Conservation (phyloP, 2,113 vertebrate genomes). For the Chionomys nivalis region DNA sequence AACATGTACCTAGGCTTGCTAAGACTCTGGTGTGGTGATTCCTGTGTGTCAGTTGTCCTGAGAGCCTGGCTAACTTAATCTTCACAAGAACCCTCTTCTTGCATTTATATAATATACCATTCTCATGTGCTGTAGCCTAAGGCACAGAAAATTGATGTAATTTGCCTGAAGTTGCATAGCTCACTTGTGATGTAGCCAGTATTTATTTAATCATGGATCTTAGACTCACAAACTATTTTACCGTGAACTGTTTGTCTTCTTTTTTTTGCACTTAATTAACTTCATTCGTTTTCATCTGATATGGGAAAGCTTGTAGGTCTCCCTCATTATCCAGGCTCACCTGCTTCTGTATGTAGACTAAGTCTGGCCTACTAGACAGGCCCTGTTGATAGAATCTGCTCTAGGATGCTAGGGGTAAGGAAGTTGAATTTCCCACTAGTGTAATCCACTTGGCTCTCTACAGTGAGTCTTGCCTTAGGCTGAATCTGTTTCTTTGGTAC, state of each 20-base stretch:
- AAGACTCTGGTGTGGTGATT: background rate
- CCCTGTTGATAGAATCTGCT: background rate
- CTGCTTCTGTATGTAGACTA: background rate
- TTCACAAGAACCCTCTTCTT: background rate
- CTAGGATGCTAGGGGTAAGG: background rate
- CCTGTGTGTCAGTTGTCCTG: background rate
- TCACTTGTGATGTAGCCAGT: background rate
- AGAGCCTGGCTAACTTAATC: background rate
- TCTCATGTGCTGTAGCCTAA: background rate
- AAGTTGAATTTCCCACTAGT: accelerated
- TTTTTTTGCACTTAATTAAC: background rate
- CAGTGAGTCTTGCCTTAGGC: background rate
- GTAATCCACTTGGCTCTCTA: background rate
- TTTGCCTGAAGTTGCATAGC: background rate
- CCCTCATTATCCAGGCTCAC: background rate
- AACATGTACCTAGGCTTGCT: background rate
- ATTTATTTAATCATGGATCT: background rate
- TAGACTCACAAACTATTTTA: background rate
- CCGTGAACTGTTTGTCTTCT: background rate
- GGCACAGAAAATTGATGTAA: background rate
- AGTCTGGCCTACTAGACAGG: background rate
- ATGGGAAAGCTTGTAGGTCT: background rate
- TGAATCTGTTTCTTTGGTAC: too few species aligned
- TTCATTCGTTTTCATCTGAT: background rate
- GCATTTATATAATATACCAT: background rate